Percentiles rank a stretch among this genome's conserved stretches.
These are phyloP conservation scores for Drosophila prosaltans DNA, from an alignment of 1,140 invertebrate genomes.

Conservation along the genomic window DNA sequence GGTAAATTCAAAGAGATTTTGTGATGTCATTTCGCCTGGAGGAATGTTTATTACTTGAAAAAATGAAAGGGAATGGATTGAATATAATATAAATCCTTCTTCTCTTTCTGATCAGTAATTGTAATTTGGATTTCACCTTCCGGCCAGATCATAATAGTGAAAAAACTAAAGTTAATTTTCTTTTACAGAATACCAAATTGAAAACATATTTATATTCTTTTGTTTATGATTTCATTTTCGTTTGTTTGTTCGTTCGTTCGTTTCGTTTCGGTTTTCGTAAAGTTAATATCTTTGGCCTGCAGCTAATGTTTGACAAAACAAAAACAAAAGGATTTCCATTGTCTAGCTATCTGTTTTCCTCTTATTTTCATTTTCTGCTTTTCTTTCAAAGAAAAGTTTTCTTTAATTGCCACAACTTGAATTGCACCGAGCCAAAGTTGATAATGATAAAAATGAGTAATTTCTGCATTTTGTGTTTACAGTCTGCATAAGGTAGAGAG, in stretches of 20 bases:
- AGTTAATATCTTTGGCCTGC: not conserved
- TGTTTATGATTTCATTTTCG: too few species aligned
- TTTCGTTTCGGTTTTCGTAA: too few species aligned
- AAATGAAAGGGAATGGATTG: too few species aligned
- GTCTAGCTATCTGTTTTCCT: not conserved
- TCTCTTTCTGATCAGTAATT: too few species aligned
- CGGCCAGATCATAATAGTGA: too few species aligned
- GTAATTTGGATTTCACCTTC: too few species aligned
- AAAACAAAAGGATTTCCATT: not conserved
- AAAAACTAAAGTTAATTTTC: too few species aligned
- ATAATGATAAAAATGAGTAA: conserved; percentile 40
- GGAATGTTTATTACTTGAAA: not conserved
- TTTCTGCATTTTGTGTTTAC: conserved; percentile 37
- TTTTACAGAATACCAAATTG: too few species aligned
- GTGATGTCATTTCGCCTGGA: not conserved
- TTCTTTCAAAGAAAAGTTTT: conserved; percentile 45
- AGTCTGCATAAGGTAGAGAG: not conserved
- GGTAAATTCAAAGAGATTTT: conserved; percentile 1
- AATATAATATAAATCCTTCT: too few species aligned
- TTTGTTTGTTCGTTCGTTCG: too few species aligned
- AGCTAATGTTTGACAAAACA: conserved; percentile 1
- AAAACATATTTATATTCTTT: too few species aligned
- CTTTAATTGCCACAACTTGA: conserved; percentile 64
- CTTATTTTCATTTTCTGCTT: not conserved
- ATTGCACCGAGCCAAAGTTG: conserved; percentile 43